Conservation (phyloP, 2,797 vertebrate genomes). For the Molossus molossus region DNA sequence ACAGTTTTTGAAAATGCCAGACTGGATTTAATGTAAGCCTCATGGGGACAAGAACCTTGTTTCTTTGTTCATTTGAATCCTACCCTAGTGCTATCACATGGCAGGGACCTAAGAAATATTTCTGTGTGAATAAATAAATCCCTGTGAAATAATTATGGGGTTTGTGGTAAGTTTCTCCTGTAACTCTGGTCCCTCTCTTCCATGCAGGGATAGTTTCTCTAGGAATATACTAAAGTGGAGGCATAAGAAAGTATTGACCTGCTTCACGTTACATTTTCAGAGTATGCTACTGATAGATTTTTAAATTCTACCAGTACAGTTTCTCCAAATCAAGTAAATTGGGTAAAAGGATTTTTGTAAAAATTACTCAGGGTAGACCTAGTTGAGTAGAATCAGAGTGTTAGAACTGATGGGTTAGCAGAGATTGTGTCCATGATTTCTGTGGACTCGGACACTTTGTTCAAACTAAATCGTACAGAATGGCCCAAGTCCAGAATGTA, state of each 20-base stretch:
- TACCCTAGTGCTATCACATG: neutral
- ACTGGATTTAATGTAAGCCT: neutral
- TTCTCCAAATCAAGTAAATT: neutral
- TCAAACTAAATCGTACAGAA: neutral
- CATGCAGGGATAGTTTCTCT: neutral
- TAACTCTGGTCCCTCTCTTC: neutral
- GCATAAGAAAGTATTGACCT: slow-evolving; percentile 30
- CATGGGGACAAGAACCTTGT: neutral
- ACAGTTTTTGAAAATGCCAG: neutral
- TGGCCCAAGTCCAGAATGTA: neutral
- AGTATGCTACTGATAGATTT: slow-evolving; percentile 38
- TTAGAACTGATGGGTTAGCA: neutral
- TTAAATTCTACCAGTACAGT: slow-evolving; percentile 31
- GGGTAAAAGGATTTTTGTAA: slow-evolving; percentile 29
- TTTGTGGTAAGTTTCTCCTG: neutral
- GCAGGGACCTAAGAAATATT: neutral
- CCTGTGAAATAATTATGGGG: neutral
- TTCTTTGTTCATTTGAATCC: neutral
- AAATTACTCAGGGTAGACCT: slow-evolving; percentile 23
- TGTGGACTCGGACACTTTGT: neutral
- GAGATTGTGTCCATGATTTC: neutral
- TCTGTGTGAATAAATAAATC: neutral
- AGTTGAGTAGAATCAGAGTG: neutral
- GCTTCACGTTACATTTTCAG: slow-evolving; percentile 30
- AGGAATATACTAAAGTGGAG: neutral